Conservation (phyloP, 2,888 invertebrate genomes). For the Ophioninae sp. region DNA sequence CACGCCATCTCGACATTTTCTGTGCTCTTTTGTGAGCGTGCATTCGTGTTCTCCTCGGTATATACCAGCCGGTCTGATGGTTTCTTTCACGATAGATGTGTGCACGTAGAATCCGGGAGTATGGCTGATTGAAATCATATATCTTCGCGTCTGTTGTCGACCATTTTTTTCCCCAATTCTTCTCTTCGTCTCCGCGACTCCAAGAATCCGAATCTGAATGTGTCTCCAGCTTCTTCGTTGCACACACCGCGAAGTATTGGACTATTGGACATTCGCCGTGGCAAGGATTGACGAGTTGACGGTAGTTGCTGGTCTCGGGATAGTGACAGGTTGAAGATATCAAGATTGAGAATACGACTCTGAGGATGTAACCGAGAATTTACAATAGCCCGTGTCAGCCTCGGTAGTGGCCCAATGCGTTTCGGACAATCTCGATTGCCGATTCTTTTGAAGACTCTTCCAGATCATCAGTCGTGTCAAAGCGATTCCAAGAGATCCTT, state of each 20-base stretch:
- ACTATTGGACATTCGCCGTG: background rate
- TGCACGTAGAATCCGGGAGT: conserved; percentile 28
- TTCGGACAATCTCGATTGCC: background rate
- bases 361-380: background rate
- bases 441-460: background rate
- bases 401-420: background rate
- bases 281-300: background rate
- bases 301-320: background rate
- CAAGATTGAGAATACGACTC: conserved; percentile 1
- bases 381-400: conserved; percentile 4
- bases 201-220: background rate
- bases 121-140: conserved; percentile 73
- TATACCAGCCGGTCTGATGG: conserved; percentile 46
- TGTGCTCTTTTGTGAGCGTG: conserved; percentile 19
- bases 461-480: background rate
- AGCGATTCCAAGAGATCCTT: background rate
- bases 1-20: conserved; percentile 44
- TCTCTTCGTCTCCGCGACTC: background rate
- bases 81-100: background rate
- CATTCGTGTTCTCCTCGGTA: conserved; percentile 17
- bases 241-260: background rate
- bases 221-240: background rate
- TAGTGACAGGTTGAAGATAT: conserved; percentile 13
- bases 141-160: conserved; percentile 63
- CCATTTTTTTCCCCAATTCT: conserved; percentile 13